Base-by-base conservation (phyloP, 1,140 invertebrate genomes). In the Brachionus angularis region DNA sequence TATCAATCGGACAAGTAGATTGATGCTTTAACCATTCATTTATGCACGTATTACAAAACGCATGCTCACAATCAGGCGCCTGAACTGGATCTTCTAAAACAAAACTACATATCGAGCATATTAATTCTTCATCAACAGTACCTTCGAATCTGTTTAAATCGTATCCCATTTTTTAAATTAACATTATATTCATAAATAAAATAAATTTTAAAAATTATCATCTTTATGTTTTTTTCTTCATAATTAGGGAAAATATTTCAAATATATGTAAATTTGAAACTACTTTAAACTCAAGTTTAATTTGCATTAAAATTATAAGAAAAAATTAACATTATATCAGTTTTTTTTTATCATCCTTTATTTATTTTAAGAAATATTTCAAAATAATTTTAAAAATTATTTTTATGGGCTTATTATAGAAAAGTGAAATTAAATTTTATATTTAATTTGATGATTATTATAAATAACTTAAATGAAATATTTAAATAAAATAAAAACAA, bases 1-100 rank as follows among this genome's bases (percentile, higher is more conserved):
- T 25, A 31, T 64, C 58, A 10, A 64, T 64, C 0, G 58, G 58
- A 29, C 58, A 64, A 46, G 36, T 64, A 10, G 25, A 46, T 29
- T 46, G 39, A 64, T 46, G 58, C 18, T 46, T 25, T 10, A 64
- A 27, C 58, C 58, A 64, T 46, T 64, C 31, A 18, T 64, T 46
- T 31, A 64, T 64, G 21, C 58, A 64, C 2, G 23, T 31, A 46
- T 36, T 27, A 21, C 58, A 64, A 64, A 64, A 64, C 16, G 58
- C 58, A 64, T 64, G 58, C 16, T 64, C 58, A 16, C 58, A 58
- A 39, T 58, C 53, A 12, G 53, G 53, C 14, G 53, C 58, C 12
- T 64, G 58, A 29, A 64, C 14, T 10, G 58, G 58, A 47, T 64
- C 58, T 36, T 64, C 39, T 3, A 64, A 42, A 8, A 64, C 58